phyloP scores from a whole-genome alignment of 1,140 invertebrate species.

The Oryctes rhinoceros region DNA sequence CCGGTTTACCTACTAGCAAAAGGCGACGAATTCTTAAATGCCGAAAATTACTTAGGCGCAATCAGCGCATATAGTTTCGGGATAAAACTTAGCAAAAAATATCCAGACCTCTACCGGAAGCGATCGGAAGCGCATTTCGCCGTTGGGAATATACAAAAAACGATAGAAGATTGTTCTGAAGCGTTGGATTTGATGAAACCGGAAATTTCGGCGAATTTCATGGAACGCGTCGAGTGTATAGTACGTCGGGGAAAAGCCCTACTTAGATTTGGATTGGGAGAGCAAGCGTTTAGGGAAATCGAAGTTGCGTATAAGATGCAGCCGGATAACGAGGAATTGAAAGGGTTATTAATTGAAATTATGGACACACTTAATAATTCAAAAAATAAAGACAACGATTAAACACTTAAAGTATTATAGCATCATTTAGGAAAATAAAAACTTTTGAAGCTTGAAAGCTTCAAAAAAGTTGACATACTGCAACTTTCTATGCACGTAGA shows the following conservation, averaged over 20 bases:
- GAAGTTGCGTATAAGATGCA: slow-evolving; percentile 58
- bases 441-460: not conserved
- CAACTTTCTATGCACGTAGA: too few species aligned
- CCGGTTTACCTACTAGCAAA: slow-evolving; percentile 84
- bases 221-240: slow-evolving; percentile 74
- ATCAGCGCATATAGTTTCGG: slow-evolving; percentile 83
- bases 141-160: slow-evolving; percentile 59
- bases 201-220: slow-evolving; percentile 74
- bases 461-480: too few species aligned
- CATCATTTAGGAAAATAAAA: not conserved
- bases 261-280: slow-evolving; percentile 71
- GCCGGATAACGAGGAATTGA: slow-evolving; percentile 40
- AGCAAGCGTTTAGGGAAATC: slow-evolving; percentile 77
- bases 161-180: slow-evolving; percentile 64
- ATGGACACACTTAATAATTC: slow-evolving; percentile 34
- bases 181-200: slow-evolving; percentile 79
- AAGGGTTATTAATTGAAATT: slow-evolving; percentile 22
- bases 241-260: slow-evolving; percentile 76
- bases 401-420: not conserved
- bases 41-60: slow-evolving; percentile 79
- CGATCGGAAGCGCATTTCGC: slow-evolving; percentile 80
- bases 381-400: not conserved
- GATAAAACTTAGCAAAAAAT: slow-evolving; percentile 76
- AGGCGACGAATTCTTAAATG: slow-evolving; percentile 80
- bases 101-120: slow-evolving; percentile 78